Evolutionary conservation across 2,797 vertebrate species (phyloP).

Genomic region (Notolepis coatsorum): DNA sequence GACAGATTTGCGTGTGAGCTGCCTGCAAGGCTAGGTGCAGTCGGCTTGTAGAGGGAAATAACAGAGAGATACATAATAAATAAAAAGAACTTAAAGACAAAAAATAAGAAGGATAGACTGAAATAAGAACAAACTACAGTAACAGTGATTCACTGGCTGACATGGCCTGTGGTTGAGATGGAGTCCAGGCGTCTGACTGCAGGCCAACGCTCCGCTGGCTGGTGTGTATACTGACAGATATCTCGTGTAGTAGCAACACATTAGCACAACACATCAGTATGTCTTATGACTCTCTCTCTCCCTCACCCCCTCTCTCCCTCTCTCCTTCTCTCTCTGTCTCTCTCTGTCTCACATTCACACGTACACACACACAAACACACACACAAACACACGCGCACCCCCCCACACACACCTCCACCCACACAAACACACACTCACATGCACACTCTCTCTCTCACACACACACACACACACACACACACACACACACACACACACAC

Average conservation of each 20-base stretch:
- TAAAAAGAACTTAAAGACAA: no score
- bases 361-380: conserved; percentile 37
- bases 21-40: no score
- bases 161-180: no score
- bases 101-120: no score
- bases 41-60: no score
- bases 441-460: background rate
- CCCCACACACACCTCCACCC: background rate
- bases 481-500: conserved; percentile 4
- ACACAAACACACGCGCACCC: background rate
- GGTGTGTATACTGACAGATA: background rate
- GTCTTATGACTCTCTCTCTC: background rate
- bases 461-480: conserved; percentile 10
- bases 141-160: no score
- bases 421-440: background rate
- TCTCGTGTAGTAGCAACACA: conserved; percentile 14
- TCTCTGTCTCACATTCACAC: no score
- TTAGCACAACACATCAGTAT: conserved; percentile 26
- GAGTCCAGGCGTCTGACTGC: no score
- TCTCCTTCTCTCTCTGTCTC: no score
- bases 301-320: background rate
- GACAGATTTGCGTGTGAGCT: no score
- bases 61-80: no score
- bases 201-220: background rate
- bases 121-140: no score